Evolutionary conservation across 2,888 invertebrate genomes (phyloP), one percentile per base, ranked within the genome.

Genomic region (Blastobasis adustella): DNA sequence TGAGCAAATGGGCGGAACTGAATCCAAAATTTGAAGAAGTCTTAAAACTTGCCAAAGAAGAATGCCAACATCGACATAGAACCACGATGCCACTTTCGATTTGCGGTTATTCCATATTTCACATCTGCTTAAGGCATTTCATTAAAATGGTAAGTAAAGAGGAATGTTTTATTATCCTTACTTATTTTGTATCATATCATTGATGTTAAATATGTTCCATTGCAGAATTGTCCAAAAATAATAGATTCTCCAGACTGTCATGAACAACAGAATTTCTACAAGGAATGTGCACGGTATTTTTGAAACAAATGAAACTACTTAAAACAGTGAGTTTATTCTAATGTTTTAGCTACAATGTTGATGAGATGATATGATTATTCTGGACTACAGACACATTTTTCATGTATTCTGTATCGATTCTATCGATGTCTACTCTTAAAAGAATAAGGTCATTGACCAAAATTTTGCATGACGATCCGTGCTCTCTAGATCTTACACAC

Each of bases 201-300:
- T 23, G 23, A 23, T 23, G 23, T 23, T 23, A 3, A 23, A 23
- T 23, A 23, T 49, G 47, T 47, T 47, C 10, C 36, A 38, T 81
- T 79, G 10, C 76, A 85, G 85, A 64, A 76, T 40, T 85, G 85
- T 55, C 85, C 85, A 10, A 56, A 55, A 3, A 37, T 62, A 5
- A 58, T 78, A 49, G 60, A 69, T 9, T 65, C 66, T 0, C 51
- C 56, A 50, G 61, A 62, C 49, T 84, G 84, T 53, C 10, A 49
- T 0, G 64, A 75, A 59, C 63, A 70, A 49, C 72, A 71, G 53
- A 56, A 59, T 6, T 81, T 79, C 56, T 76, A 65, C 46, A 67
- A 71, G 5, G 71, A 75, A 49, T 85, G 83, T 54, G 66, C 63
- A 56, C 67, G 76, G 10, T 81, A 53, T 60, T 81, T 58, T 47